Evolutionary conservation across 92 coral and sea anemone genomes (phyloP), one percentile per base, ranked within the genome.

Genomic region (Galaxea fascicularis): DNA sequence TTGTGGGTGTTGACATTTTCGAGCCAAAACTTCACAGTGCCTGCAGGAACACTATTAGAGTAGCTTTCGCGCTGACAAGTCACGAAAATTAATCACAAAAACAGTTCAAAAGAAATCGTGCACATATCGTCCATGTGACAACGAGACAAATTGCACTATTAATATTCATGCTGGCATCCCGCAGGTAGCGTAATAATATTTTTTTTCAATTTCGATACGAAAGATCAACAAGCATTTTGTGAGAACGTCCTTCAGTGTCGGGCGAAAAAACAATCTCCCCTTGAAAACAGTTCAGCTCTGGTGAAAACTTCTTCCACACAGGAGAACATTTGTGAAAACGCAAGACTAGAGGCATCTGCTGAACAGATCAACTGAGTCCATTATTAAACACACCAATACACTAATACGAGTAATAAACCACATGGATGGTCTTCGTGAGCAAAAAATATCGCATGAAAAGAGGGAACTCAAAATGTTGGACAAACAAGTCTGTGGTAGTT

Each of bases 81-180:
- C 4, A 39, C 6, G n/a, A 65, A 68, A 14, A 22, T 14, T 24
- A 2, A 14, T 3, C 4, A 12, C 21, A 17, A 11, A 18, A 14
- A 20, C n/a, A 9, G 29, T 35, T 35, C 57, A 35, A 22, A 17
- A n/a, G 49, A 41, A 77, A 39, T 46, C 59, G 64, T 28, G 75
- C 71, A 45, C 51, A 45, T 29, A 35, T 57, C 27, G 45, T n/a
- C 21, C 22, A 15, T 26, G 15, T 17, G 28, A 78, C 25, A 47
- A 39, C 44, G 11, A 27, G 74, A 47, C 73, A 67, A 65, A 46
- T 47, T 58, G 59, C 44, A 22, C 30, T 47, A n/a, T 80, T 77
- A 80, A 80, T 80, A 80, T 80, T 80, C 77, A 80, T 68, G 44
- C 10, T 18, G 85, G 28, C 56, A 62, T 57, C 77, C 85, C 52